Percentiles rank a stretch among this genome's conserved stretches.
phyloP scores from a whole-genome alignment of 1,140 invertebrate genomes.

The Drosophila tani region DNA sequence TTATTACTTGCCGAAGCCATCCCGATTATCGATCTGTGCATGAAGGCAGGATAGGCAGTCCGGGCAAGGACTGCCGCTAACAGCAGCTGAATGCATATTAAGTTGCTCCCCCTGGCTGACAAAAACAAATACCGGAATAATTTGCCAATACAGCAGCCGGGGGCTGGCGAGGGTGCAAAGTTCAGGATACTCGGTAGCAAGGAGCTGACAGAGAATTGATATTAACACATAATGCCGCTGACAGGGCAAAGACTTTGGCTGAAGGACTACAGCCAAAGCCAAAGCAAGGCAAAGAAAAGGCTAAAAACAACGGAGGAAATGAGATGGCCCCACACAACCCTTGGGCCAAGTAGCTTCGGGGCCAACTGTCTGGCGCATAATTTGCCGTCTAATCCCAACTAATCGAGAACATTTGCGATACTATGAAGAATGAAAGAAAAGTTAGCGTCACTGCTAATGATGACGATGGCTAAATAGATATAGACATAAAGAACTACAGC shows the following conservation, averaged over 20 bases:
- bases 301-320: slow-evolving; percentile 56
- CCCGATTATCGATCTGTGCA: slow-evolving; percentile 74
- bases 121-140: slow-evolving; percentile 80
- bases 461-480: slow-evolving; percentile 70
- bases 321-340: slow-evolving; percentile 41
- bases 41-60: neutral
- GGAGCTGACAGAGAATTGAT: slow-evolving; percentile 58
- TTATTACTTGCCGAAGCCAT: slow-evolving; percentile 55
- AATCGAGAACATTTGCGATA: slow-evolving; percentile 80
- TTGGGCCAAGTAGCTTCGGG: slow-evolving; percentile 18
- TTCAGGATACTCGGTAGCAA: slow-evolving; percentile 22
- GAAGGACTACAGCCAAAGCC: slow-evolving; percentile 13
- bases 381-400: slow-evolving; percentile 80
- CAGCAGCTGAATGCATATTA: slow-evolving; percentile 72
- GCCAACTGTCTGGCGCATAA: slow-evolving; percentile 64
- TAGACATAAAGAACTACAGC: slow-evolving; percentile 31
- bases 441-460: slow-evolving; percentile 68
- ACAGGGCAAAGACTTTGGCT: slow-evolving; percentile 54
- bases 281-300: slow-evolving; percentile 11
- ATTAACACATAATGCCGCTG: slow-evolving; percentile 81
- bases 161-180: slow-evolving; percentile 24
- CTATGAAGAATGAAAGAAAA: slow-evolving; percentile 75
- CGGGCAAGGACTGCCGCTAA: slow-evolving; percentile 42
- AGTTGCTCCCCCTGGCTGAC: slow-evolving; percentile 60
- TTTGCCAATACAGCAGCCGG: slow-evolving; percentile 63